Evolutionary conservation across 2,113 vertebrate genomes (phyloP).

Genomic region (Ctenomys sociabilis): DNA sequence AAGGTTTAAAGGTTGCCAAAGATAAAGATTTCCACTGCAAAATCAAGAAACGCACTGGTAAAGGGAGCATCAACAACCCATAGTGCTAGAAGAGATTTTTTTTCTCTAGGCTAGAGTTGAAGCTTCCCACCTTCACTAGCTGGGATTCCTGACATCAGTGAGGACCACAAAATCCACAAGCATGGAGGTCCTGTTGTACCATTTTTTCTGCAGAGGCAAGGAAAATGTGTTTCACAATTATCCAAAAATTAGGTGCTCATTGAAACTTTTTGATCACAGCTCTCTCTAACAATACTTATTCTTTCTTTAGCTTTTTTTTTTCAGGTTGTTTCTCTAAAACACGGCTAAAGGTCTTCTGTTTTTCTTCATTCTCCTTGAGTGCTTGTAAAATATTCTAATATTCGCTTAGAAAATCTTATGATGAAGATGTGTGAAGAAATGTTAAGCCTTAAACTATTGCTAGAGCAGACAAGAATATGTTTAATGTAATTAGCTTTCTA

Average conservation of each 20-base stretch:
- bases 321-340: background rate
- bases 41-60: background rate
- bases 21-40: background rate
- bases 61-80: background rate
- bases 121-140: background rate
- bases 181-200: background rate
- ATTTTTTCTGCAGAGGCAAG: background rate
- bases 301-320: background rate
- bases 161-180: background rate
- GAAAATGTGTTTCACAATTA: background rate
- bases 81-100: background rate
- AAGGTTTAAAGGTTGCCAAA: background rate
- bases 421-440: constrained; percentile 1
- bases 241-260: background rate
- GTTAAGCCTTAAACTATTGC: constrained; percentile 3
- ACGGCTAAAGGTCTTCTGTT: background rate
- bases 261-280: background rate
- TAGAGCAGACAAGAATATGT: background rate
- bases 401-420: constrained; percentile 30
- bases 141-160: background rate
- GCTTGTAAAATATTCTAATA: background rate
- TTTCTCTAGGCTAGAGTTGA: background rate
- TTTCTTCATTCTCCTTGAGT: background rate
- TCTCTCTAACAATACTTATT: background rate
- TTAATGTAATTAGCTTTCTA: background rate